Evolutionary conservation across 2,888 invertebrate genomes (phyloP), one percentile per base, ranked within the genome.

Genomic region (Sesamia inferens): DNA sequence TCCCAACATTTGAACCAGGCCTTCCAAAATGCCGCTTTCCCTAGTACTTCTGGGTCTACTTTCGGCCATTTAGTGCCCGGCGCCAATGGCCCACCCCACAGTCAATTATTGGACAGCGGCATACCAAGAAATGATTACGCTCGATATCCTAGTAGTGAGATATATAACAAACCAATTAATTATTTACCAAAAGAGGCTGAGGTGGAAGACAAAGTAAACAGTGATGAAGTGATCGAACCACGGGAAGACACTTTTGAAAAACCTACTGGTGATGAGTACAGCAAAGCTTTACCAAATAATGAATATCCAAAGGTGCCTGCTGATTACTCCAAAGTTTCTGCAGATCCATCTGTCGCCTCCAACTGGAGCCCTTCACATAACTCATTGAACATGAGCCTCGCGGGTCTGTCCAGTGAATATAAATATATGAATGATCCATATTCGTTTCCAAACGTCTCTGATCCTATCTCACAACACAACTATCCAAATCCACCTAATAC

Each of bases 241-340:
- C 92, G 95, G 88, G 94, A 95, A 44, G 96, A 96, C 71, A 79
- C 91, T 54, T 96, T 93, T 79, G 92, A 90, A 5, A 96, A 96
- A 88, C 87, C 93, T 24, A 82, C 92, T 63, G 88, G 88, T 61
- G 94, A 93, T 65, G 96, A 96, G 68, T 96, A 95, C 78, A 90
- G 87, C 76, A 96, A 96, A 90, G 86, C 93, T 85, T 92, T 95
- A 93, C 93, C 94, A 90, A 93, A 89, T 87, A 93, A 88, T 85
- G 97, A 97, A 87, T 97, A 97, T 86, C 95, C 97, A 22, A 97
- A 97, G 93, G 92, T 95, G 91, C 94, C 96, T 90, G 92, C 96
- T 80, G 96, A 96, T 87, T 96, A 96, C 86, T 95, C 96, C 65
- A 96, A 96, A 91, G 91, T 96, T 57, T 83, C 96, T 24, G 88